Conservation (phyloP, 2,113 vertebrate species). For the Typhlomys cinereus region DNA sequence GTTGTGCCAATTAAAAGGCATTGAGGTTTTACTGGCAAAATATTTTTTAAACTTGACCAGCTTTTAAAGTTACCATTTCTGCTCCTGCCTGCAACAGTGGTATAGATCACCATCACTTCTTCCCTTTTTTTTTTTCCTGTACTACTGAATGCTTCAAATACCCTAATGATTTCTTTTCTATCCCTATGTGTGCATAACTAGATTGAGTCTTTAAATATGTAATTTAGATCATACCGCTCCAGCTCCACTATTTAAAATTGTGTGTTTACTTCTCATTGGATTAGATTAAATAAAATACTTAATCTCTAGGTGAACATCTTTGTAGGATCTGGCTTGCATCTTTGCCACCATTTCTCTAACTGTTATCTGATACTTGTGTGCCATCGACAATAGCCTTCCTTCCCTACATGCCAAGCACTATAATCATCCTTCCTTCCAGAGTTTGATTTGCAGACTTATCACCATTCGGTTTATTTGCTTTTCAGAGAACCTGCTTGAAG, state of each 20-base stretch:
- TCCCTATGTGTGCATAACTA: neutral
- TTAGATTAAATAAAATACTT: neutral
- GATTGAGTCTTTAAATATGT: constrained; percentile 5
- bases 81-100: neutral
- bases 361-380: neutral
- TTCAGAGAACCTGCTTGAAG: neutral
- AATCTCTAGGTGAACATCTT: neutral
- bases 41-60: neutral
- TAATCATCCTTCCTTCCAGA: neutral
- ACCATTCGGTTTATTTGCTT: neutral
- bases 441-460: neutral
- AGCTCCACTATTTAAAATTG: neutral
- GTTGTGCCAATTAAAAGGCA: neutral
- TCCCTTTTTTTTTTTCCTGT: neutral
- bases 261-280: neutral
- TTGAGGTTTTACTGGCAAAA: neutral
- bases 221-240: neutral
- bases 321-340: neutral
- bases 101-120: neutral
- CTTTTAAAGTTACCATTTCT: neutral
- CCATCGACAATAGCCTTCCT: neutral
- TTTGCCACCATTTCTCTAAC: neutral
- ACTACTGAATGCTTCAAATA: constrained; percentile 1
- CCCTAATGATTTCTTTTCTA: neutral
- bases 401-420: neutral